Evolutionary conservation across 1,140 invertebrate species (phyloP).

Genomic region (Heliconius himera): DNA sequence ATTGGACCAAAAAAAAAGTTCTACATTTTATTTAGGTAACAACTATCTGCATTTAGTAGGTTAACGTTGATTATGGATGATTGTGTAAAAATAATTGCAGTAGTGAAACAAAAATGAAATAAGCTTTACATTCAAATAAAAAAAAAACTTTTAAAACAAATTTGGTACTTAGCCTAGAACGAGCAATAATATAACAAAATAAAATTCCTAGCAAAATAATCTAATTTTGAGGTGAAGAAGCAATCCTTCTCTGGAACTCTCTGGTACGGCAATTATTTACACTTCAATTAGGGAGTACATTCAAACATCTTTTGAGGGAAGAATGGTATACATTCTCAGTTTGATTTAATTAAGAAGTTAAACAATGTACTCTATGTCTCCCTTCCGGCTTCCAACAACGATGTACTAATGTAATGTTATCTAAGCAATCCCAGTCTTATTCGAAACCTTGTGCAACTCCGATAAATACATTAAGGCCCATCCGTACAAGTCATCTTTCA

Average conservation of each 20-base stretch:
- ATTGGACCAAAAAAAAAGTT: constrained; percentile 30
- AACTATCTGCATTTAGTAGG: constrained; percentile 20
- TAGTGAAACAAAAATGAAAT: background rate
- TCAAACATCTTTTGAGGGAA: constrained; percentile 21
- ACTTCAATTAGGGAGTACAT: constrained; percentile 31
- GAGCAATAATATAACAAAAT: constrained; percentile 17
- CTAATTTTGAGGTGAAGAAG: constrained; percentile 30
- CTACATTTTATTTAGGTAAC: constrained; percentile 26
- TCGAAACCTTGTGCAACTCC: constrained; percentile 64
- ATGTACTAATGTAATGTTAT: constrained; percentile 49
- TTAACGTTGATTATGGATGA: background rate
- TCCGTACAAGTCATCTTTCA: constrained; percentile 43
- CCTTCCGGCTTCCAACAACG: constrained; percentile 35
- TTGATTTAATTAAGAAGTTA: constrained; percentile 26
- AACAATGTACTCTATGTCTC: constrained; percentile 29
- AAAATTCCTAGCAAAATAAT: constrained; percentile 28
- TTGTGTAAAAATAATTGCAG: background rate
- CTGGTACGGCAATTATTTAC: constrained; percentile 35
- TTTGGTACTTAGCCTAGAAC: background rate
- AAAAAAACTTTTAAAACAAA: background rate
- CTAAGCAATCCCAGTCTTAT: constrained; percentile 71
- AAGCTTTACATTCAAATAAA: background rate
- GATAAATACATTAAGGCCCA: constrained; percentile 53
- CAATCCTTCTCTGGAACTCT: constrained; percentile 29
- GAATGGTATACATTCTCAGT: constrained; percentile 15